phyloP scores from a whole-genome alignment of 2,888 invertebrate genomes.

The Leptopterna dolabrata region DNA sequence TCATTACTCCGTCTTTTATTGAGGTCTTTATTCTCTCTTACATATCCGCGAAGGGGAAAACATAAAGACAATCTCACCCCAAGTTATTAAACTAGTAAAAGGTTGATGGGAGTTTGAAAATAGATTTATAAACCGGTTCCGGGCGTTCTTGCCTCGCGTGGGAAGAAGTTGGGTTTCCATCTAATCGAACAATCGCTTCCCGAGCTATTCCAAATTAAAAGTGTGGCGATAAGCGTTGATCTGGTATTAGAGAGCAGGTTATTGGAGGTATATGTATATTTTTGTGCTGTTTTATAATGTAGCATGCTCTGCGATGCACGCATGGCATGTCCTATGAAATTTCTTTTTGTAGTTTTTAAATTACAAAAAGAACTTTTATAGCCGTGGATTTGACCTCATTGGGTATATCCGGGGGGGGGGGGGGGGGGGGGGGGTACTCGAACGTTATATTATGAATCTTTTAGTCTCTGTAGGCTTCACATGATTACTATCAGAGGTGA shows the following conservation, averaged over 20 bases:
- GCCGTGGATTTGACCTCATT: no score
- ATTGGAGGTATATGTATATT: background rate
- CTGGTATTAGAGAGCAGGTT: background rate
- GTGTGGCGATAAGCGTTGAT: background rate
- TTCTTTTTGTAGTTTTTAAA: no score
- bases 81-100: conserved; percentile 46
- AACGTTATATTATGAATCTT: no score
- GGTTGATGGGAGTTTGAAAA: conserved; percentile 24
- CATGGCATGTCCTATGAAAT: no score
- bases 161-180: conserved; percentile 31
- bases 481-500: no score
- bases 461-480: no score
- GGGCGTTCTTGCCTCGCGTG: conserved; percentile 25
- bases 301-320: no score
- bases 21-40: conserved; percentile 23
- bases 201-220: conserved; percentile 32
- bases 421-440: no score
- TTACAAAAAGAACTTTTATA: no score
- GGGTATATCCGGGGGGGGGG: no score
- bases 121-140: conserved; percentile 44
- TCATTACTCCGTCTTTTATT: conserved; percentile 34
- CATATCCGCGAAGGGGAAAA: background rate
- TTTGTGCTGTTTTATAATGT: no score
- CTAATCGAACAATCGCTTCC: conserved; percentile 37
- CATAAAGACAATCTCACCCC: background rate